Evolutionary conservation across 2,888 invertebrate genomes (phyloP).

Genomic region (Epinotia brunnichana): DNA sequence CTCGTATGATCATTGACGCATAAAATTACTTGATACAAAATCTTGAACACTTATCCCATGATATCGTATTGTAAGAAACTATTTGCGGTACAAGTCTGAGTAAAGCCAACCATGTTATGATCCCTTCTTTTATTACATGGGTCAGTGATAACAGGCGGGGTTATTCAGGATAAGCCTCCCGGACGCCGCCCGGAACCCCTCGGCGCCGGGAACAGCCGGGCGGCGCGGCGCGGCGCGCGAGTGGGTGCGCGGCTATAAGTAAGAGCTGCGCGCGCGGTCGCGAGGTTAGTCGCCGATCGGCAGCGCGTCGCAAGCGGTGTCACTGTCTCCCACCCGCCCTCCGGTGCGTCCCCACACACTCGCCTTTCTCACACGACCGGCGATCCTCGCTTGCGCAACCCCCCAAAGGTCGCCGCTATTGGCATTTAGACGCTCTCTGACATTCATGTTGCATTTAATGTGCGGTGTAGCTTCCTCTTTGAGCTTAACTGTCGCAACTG

Average conservation of each 20-base stretch:
- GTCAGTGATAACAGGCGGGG: background rate
- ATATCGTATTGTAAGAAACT: too few relatives aligned
- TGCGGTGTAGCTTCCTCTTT: constrained; percentile 82
- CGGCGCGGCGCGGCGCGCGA: constrained; percentile 47
- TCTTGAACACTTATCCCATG: too few relatives aligned
- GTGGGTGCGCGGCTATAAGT: constrained; percentile 80
- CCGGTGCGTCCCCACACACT: constrained; percentile 70
- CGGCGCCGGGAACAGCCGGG: constrained; percentile 38
- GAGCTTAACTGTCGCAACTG: constrained; percentile 80
- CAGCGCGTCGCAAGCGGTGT: constrained; percentile 77
- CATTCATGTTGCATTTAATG: constrained; percentile 82
- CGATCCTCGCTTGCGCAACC: constrained; percentile 81
- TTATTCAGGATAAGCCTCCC: background rate
- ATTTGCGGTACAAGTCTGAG: background rate
- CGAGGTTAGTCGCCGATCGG: constrained; percentile 82
- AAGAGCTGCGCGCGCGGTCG: constrained; percentile 76
- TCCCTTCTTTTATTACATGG: background rate
- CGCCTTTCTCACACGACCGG: constrained; percentile 80
- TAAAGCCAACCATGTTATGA: background rate
- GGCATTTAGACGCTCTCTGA: constrained; percentile 83
- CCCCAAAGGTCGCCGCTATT: constrained; percentile 81
- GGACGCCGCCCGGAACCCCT: background rate
- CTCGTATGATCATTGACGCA: background rate
- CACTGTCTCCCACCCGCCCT: constrained; percentile 53
- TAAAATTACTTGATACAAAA: background rate